Percentiles rank a stretch among this genome's conserved stretches.
Evolutionary conservation across 2,797 vertebrate species (phyloP).

Genomic region (Pangasius krempfi): DNA sequence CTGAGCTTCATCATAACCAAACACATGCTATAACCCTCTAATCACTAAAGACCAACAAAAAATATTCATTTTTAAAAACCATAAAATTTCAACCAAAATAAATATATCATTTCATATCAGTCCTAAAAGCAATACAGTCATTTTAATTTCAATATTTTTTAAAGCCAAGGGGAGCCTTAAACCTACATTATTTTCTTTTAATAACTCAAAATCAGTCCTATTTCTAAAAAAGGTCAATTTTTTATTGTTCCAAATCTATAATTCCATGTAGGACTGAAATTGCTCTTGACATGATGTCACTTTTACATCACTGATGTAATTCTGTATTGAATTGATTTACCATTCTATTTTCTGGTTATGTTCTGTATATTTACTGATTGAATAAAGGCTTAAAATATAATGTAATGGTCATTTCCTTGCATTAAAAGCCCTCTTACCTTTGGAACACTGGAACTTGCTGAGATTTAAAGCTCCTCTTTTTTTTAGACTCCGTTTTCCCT

Average conservation of each 20-base stretch:
- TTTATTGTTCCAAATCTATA: slow-evolving; percentile 9
- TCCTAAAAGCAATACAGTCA: neutral
- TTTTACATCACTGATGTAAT: neutral
- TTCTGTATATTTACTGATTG: neutral
- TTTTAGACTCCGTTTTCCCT: slow-evolving; percentile 96
- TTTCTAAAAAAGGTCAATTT: neutral
- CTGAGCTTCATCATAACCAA: neutral
- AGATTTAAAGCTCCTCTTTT: slow-evolving; percentile 91
- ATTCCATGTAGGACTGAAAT: neutral
- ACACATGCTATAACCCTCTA: neutral
- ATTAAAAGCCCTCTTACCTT: slow-evolving; percentile 85
- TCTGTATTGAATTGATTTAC: no score
- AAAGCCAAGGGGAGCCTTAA: slow-evolving; percentile 30
- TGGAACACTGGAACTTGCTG: slow-evolving; percentile 81
- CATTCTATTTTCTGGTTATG: neutral
- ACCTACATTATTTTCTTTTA: neutral
- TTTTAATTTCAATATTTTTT: neutral
- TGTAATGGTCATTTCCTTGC: slow-evolving; percentile 8
- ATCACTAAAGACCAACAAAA: neutral
- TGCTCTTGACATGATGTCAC: neutral
- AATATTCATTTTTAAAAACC: neutral
- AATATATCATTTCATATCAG: neutral
- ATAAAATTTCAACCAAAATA: neutral
- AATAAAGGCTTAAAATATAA: slow-evolving; percentile 6
- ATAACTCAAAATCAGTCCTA: neutral